Base-by-base conservation (phyloP, 1,140 invertebrate species). In the Chlorops oryzae region DNA sequence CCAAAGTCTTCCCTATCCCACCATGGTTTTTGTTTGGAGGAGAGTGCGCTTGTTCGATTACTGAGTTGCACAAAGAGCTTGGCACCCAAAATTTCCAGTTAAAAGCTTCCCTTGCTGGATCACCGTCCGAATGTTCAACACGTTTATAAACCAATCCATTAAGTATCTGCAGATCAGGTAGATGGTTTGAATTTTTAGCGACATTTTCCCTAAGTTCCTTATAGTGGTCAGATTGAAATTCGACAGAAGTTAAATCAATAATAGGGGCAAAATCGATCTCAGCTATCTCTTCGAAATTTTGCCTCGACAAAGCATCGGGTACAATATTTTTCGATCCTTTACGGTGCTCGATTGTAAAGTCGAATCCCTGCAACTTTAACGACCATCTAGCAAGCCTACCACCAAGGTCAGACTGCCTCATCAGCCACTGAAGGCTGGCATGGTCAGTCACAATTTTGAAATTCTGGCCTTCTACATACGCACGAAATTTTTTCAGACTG, bases 241-340 rank as follows among this genome's bases (percentile, higher is more conserved):
- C 17, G 15, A 27, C 2, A 23, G 40, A 50, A 2, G 24, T 12
- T 18, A 50, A 15, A 22, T 50, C 22, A 23, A 42, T 43, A 15
- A 22, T 35, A 9, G 39, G 38, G n/a, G 5, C 17, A 13, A 12
- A 22, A 9, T 43, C 48, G 15, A 34, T 5, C 2, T 20, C 25
- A 10, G 15, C 15, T 5, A 40, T 13, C 5, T 43, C 41, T 23
- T 18, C 50, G 18, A 5, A 38, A 12, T 43, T 15, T 6, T 39
- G 24, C 2, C 50, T 21, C 12, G 50, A 45, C 5, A 44, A 18
- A 17, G 24, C 42, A 45, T 51, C 42, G 5, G 50, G 50, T 18
- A 51, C 50, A 24, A 51, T 21, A 34, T 51, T 51, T 12, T 37
- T 23, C 2, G 13, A 21, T 20, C 50, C 50, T 40, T 51, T 51